A percentile compares a stretch with the other conserved stretches of the same genome.
These are phyloP conservation scores for Eumerus sabulonum DNA, from an alignment of 2,888 invertebrate genomes.

Conservation along the genomic window DNA sequence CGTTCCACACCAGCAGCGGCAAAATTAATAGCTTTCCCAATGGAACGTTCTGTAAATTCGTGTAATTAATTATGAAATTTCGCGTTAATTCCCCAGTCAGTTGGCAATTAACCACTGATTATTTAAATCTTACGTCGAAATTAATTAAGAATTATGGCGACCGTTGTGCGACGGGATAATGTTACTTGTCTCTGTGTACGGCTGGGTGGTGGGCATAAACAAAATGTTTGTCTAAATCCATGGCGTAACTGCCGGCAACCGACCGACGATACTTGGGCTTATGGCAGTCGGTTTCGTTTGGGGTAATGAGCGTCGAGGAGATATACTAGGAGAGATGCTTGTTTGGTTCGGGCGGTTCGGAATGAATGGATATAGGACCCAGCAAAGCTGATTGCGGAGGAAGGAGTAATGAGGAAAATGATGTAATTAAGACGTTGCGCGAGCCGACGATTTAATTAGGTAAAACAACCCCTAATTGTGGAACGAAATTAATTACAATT, in stretches of 20 bases:
- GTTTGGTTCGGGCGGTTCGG: no score
- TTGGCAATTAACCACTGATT: slow-evolving; percentile 66
- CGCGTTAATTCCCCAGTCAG: slow-evolving; percentile 63
- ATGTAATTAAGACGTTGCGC: slow-evolving; percentile 56
- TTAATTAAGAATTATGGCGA: slow-evolving; percentile 62
- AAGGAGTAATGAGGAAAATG: slow-evolving; percentile 8
- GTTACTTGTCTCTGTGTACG: no score
- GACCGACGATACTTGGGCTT: slow-evolving; percentile 39
- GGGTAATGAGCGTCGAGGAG: slow-evolving; percentile 25
- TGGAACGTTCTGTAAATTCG: slow-evolving; percentile 60
- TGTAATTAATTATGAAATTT: slow-evolving; percentile 67
- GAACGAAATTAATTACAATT: slow-evolving; percentile 54
- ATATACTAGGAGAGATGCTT: not conserved
- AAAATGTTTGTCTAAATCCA: slow-evolving; percentile 27
- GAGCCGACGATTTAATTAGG: slow-evolving; percentile 59
- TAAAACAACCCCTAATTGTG: slow-evolving; percentile 59
- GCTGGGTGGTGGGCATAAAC: slow-evolving; percentile 1
- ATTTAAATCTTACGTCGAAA: slow-evolving; percentile 61
- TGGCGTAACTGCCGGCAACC: slow-evolving; percentile 27
- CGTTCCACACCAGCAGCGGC: slow-evolving; percentile 21
- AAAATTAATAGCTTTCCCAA: slow-evolving; percentile 55
- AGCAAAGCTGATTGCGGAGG: slow-evolving; percentile 31
- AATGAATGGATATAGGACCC: slow-evolving; percentile 3
- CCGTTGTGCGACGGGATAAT: slow-evolving; percentile 52
- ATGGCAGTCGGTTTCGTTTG: slow-evolving; percentile 2